Evolutionary conservation across 2,113 vertebrate species (phyloP).

Genomic region (Sialia sialis): DNA sequence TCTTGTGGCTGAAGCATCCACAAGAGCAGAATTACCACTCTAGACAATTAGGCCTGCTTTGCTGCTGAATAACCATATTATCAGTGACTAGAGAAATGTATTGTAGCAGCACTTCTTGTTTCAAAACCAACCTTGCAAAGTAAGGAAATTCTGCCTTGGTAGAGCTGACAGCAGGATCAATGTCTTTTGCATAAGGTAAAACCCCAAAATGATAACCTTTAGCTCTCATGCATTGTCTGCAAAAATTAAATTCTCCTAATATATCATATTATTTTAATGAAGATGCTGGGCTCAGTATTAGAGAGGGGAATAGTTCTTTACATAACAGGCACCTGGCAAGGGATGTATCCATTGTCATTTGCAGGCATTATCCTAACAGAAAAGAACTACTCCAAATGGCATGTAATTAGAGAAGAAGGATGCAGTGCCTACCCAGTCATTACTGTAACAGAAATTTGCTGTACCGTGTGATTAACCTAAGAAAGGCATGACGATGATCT

Average conservation of each 20-base stretch:
- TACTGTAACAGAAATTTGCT: conserved; percentile 29
- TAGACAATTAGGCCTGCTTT: neutral
- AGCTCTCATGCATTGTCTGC: neutral
- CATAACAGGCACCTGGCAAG: neutral
- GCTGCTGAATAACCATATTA: neutral
- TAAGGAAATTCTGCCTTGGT: neutral
- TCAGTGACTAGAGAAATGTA: neutral
- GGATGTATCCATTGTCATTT: neutral
- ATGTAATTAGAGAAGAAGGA: conserved; percentile 42
- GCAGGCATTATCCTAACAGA: neutral
- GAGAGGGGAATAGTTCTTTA: neutral
- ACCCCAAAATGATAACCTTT: neutral
- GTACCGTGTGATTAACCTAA: conserved; percentile 13
- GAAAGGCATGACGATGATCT: conserved; percentile 24
- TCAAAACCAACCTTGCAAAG: neutral
- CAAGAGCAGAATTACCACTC: neutral
- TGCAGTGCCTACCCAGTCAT: conserved; percentile 32
- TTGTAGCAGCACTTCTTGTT: neutral
- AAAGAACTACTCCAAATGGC: neutral
- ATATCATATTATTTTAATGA: neutral
- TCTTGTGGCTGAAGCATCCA: neutral
- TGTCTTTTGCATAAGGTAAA: neutral
- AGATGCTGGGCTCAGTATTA: neutral
- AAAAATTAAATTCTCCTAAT: neutral
- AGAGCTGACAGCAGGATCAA: neutral